Evolutionary conservation across 2,888 invertebrate species (phyloP).

Genomic region (Crematogaster levior): DNA sequence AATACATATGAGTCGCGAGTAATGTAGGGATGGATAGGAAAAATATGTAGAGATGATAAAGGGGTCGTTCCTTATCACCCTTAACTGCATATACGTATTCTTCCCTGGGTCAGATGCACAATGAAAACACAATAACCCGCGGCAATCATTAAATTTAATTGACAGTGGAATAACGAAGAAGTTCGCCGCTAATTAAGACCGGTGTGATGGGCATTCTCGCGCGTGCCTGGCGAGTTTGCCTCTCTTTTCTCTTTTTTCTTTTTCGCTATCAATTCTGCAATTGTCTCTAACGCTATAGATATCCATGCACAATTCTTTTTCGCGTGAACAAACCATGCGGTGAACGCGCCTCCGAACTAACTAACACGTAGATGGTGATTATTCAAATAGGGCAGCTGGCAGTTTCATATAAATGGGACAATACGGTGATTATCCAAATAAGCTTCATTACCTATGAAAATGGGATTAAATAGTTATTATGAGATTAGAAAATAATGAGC

Average conservation of each 20-base stretch:
- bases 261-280: slow-evolving; percentile 39
- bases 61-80: not conserved
- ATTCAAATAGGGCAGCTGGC: not conserved
- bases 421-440: not conserved
- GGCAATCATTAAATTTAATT: slow-evolving; percentile 76
- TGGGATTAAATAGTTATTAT: slow-evolving; percentile 5
- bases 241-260: not conserved
- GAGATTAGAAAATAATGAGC: slow-evolving; percentile 13
- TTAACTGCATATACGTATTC: slow-evolving; percentile 25
- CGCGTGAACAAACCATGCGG: not conserved
- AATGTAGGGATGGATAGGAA: too few species aligned
- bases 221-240: slow-evolving; percentile 37
- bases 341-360: slow-evolving; percentile 9
- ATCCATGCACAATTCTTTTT: slow-evolving; percentile 2
- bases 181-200: slow-evolving; percentile 68
- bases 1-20: not conserved
- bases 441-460: not conserved
- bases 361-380: not conserved
- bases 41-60: slow-evolving; percentile 8
- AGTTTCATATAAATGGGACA: slow-evolving; percentile 8
- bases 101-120: slow-evolving; percentile 19
- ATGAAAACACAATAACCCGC: slow-evolving; percentile 51
- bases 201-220: slow-evolving; percentile 8
- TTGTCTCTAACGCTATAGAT: slow-evolving; percentile 30
- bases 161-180: slow-evolving; percentile 76